These are phyloP conservation scores for Mercenaria mercenaria DNA, from an alignment of 1,140 invertebrate genomes.

Conservation along the genomic window DNA sequence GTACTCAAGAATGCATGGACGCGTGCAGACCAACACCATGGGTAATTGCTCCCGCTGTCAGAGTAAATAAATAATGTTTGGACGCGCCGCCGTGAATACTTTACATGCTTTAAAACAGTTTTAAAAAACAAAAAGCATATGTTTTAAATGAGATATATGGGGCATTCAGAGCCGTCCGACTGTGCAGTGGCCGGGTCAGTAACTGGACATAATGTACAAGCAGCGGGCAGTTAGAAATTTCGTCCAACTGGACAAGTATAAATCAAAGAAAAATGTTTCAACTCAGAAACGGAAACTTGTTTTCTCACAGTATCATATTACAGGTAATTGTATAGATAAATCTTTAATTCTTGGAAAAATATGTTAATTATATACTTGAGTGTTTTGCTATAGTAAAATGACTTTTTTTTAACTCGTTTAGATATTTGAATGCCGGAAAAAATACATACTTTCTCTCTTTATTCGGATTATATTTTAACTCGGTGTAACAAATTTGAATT, in stretches of 20 bases:
- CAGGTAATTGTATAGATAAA: not conserved
- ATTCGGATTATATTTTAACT: too few relatives aligned
- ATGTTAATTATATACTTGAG: not conserved
- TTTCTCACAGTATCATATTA: constrained; percentile 48
- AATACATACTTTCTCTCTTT: too few relatives aligned
- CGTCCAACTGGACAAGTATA: not conserved
- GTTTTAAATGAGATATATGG: constrained; percentile 57
- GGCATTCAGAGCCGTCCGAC: not conserved
- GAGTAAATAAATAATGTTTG: constrained; percentile 49
- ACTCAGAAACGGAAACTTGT: not conserved
- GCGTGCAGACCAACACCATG: constrained; percentile 14
- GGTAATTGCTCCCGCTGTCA: constrained; percentile 28
- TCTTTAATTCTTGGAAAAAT: not conserved
- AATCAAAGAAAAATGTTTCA: constrained; percentile 47
- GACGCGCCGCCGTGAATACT: constrained; percentile 26
- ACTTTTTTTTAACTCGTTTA: too few relatives aligned
- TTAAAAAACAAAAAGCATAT: constrained; percentile 56
- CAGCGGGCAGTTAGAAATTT: not conserved
- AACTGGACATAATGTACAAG: constrained; percentile 24
- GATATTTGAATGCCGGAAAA: too few relatives aligned
- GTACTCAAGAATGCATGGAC: constrained; percentile 53
- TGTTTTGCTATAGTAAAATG: too few relatives aligned
- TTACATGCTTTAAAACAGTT: constrained; percentile 52
- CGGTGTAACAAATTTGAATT: too few relatives aligned
- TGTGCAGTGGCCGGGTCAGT: constrained; percentile 46